Evolutionary conservation across 2,888 invertebrate genomes (phyloP).

Genomic region (Fragum whitleyi): DNA sequence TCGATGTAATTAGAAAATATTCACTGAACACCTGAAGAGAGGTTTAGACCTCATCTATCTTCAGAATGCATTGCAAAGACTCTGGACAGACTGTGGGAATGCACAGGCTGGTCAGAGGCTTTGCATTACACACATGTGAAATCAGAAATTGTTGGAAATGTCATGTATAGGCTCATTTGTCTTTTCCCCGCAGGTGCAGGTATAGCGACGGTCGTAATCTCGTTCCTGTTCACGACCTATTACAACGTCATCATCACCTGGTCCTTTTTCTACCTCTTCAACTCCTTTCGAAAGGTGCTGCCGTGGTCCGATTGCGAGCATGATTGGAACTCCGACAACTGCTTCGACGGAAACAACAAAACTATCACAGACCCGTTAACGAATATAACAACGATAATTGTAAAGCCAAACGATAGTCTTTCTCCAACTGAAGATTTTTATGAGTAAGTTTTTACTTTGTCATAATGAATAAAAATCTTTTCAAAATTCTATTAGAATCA

Average conservation of each 20-base stretch:
- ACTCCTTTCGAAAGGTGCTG: slow-evolving; percentile 90
- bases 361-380: slow-evolving; percentile 41
- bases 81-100: no score
- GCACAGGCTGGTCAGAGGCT: no score
- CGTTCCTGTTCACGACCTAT: slow-evolving; percentile 97
- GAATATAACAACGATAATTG: slow-evolving; percentile 35
- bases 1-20: no score
- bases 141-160: background rate
- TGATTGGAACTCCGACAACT: slow-evolving; percentile 93
- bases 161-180: no score
- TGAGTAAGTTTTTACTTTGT: slow-evolving; percentile 91
- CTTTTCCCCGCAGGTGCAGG: slow-evolving; percentile 92
- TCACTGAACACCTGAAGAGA: no score
- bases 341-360: slow-evolving; percentile 88
- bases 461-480: no score
- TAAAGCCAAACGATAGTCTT: slow-evolving; percentile 90
- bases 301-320: slow-evolving; percentile 96
- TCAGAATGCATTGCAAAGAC: no score
- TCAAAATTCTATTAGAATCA: no score
- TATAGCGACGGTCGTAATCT: slow-evolving; percentile 96
- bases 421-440: slow-evolving; percentile 97
- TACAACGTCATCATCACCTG: slow-evolving; percentile 98
- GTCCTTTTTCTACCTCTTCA: slow-evolving; percentile 95
- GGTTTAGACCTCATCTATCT: no score
- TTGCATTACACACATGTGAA: no score